Percentiles rank a stretch among this genome's conserved stretches.
phyloP scores from a whole-genome alignment of 2,113 vertebrate genomes.

The Pomatorhinus ruficollis region DNA sequence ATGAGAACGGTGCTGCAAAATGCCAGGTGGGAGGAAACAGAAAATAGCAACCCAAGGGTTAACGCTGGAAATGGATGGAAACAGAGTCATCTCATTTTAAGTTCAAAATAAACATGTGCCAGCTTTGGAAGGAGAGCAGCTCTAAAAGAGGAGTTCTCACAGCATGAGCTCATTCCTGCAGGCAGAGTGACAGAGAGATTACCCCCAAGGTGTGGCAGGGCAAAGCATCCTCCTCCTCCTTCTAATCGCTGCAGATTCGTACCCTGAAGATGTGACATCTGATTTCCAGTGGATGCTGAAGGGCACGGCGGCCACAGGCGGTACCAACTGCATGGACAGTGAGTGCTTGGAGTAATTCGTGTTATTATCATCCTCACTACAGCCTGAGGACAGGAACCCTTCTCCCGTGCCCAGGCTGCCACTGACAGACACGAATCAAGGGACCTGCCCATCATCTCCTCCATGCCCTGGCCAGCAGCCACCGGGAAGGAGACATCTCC shows the following conservation, averaged over 20 bases:
- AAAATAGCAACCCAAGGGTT: neutral
- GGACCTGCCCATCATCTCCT: neutral
- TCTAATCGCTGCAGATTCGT: fast-evolving
- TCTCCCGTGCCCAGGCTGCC: neutral
- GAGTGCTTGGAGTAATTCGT: neutral
- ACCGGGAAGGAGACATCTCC: fast-evolving
- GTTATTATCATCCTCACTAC: neutral
- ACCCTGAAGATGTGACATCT: neutral
- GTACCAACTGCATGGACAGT: fast-evolving
- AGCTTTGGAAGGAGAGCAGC: conserved; percentile 8
- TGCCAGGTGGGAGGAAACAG: neutral
- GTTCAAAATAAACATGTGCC: neutral
- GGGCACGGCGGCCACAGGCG: neutral
- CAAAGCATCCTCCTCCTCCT: neutral
- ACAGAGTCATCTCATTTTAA: neutral
- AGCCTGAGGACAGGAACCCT: neutral
- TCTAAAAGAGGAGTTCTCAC: conserved; percentile 5
- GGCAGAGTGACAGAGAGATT: neutral
- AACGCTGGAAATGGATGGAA: neutral
- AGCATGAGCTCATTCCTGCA: neutral
- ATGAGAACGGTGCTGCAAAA: neutral
- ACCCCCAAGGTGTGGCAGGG: neutral
- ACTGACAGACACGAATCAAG: fast-evolving
- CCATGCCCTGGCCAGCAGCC: neutral
- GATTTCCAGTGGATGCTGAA: neutral